Evolutionary conservation across 2,797 vertebrate genomes (phyloP), one percentile per base, ranked within the genome.

Genomic region (Ceryle rudis): DNA sequence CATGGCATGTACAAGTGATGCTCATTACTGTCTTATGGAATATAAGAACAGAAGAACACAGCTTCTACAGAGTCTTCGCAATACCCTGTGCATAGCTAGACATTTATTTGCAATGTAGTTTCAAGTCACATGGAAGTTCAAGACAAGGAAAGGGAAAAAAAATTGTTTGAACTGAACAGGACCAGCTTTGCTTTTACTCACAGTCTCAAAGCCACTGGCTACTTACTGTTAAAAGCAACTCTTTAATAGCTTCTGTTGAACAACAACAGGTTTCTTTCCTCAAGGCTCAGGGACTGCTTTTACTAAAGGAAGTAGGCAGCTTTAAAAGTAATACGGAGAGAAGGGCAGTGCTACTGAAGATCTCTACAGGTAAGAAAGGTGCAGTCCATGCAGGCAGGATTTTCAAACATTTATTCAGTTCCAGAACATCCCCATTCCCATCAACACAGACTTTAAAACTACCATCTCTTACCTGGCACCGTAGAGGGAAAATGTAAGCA

Each of bases 1-100:
- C 13, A 1, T 14, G 16, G 18, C 41, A 14, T 0, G 0, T 58
- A 51, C 25, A 52, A 54, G 28, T 3, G 11, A 54, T 46, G 39
- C 7, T 49, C 16, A 7, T 33, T 33, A 22, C 11, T 54, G 39
- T 31, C 41, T 77, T 35, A 49, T 0, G 11, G 35, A 58, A 58
- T 19, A 25, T 35, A 35, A 7, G 16, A 52, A 3, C 29, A 62
- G n/a, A 58, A 77, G 10, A 75, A 18, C 10, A 35, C 2, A 10
- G 12, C 10, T 81, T 22, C 55, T 65, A 11, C 5, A 3, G n/a
- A 69, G 19, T 22, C n/a, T 28, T 89, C 21, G 33, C 54, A 42
- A 37, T 18, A 72, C 9, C 17, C 26, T 11, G 29, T 16, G 6
- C 29, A 51, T 11, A 79, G 41, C 13, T 42, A 60, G 6, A 61